A percentile compares a stretch with the other conserved stretches of the same genome.
Evolutionary conservation across 2,113 vertebrate genomes (phyloP).

Genomic region (Pterophyllum scalare): DNA sequence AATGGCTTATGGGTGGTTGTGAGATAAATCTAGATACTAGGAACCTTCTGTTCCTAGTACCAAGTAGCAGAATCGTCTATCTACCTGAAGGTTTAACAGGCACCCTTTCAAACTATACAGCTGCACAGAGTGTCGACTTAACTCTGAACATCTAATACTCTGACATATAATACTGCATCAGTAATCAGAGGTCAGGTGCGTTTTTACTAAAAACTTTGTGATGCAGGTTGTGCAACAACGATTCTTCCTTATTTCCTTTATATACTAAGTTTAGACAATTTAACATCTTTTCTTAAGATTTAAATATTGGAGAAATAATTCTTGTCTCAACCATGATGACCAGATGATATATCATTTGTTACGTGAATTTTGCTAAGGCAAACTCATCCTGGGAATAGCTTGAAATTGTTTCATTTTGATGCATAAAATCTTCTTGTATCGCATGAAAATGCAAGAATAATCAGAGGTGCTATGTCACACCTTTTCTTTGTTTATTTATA

Average conservation of each 20-base stretch:
- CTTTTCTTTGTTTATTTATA: conserved; percentile 50
- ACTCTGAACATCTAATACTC: conserved; percentile 5
- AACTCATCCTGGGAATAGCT: no score
- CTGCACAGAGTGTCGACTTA: conserved; percentile 15
- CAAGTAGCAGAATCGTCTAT: conserved; percentile 32
- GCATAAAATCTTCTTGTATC: background rate
- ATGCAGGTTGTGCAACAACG: background rate
- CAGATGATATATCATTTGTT: no score
- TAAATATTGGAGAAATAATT: background rate
- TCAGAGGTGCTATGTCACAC: background rate
- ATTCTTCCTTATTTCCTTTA: no score
- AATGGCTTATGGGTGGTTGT: background rate
- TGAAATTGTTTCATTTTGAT: no score
- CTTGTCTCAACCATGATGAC: background rate
- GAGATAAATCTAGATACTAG: background rate
- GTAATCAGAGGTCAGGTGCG: conserved; percentile 17
- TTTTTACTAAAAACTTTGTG: conserved; percentile 13
- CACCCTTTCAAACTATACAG: conserved; percentile 28
- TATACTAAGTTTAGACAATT: no score
- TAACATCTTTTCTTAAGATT: background rate
- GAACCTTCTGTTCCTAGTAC: conserved; percentile 1
- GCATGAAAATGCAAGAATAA: background rate
- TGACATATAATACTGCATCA: conserved; percentile 31
- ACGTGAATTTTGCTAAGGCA: no score
- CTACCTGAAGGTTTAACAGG: conserved; percentile 26